Base-by-base conservation (phyloP, 2,888 invertebrate genomes). In the Allygus modestus region DNA sequence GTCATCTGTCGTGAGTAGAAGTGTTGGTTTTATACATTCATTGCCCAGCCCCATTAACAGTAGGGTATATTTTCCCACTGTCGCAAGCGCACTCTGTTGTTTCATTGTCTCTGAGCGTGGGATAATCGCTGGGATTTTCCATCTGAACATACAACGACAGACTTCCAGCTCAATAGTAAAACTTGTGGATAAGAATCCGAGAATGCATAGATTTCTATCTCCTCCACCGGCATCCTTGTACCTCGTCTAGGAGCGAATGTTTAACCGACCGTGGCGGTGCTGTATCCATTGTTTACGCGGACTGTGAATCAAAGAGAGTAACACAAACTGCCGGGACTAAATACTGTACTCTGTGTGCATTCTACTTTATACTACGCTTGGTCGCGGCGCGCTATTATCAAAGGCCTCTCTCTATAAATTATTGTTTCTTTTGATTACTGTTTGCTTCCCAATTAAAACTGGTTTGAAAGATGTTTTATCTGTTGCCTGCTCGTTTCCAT, bases 381-480 rank as follows among this genome's bases (percentile, higher is more conserved):
- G 65, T 12, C 31, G 65, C 65, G 28, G 65, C 65, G 26, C 58
- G 15, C 15, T 15, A 5, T 23, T 58, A 23, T 20, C 58, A 58
- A 58, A 58, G 58, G 58, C 51, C 4, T 4, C 37, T 17, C 58
- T 65, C 65, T 4, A 31, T 28, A 65, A 65, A 65, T 65, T 65
- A 31, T 65, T 31, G 65, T 65, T 28, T 31, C 28, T 65, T 26
- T 31, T 65, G 65, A 65, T 65, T 65, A 65, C 65, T 65, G 31
- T 28, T 65, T 23, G 17, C 12, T 23, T 58, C 12, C 58, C 26
- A 58, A 58, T 58, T 58, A 58, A 58, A 20, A 20, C 23, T 20
- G 58, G 58, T 23, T 26, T 65, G 65, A 15, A 23, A 65, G 0
- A 65, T 31, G 65, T 65, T 65, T 28, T 2, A 31, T 15, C 1